Conservation (phyloP, 2,888 invertebrate species). For the Mesochorus sp. region DNA sequence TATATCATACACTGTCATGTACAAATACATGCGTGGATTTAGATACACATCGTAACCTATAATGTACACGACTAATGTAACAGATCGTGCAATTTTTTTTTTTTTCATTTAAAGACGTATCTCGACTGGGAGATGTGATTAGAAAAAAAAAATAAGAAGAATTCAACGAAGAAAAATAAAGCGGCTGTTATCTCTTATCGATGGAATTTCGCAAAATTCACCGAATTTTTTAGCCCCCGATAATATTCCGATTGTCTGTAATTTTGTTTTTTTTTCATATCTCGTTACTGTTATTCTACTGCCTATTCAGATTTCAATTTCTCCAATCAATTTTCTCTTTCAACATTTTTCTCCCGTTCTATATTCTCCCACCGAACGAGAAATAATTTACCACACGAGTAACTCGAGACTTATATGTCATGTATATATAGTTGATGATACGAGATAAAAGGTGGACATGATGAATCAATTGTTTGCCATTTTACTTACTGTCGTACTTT, state of each 20-base stretch:
- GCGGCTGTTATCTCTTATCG: background rate
- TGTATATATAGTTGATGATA: background rate
- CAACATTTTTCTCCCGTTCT: background rate
- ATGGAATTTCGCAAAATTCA: background rate
- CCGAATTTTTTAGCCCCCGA: background rate
- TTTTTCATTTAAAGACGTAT: background rate
- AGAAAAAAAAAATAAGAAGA: background rate
- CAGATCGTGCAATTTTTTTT: background rate
- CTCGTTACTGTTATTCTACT: no score
- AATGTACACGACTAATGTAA: background rate
- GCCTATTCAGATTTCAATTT: no score
- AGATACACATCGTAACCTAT: conserved; percentile 2
- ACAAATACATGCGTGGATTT: no score
- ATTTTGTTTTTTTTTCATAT: background rate
- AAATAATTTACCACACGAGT: background rate
- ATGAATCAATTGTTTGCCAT: conserved; percentile 7
- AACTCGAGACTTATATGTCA: background rate
- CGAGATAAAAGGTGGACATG: background rate
- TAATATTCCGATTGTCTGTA: background rate
- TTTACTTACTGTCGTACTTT: background rate
- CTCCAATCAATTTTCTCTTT: background rate
- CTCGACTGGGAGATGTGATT: background rate
- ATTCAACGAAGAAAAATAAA: background rate
- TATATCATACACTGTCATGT: conserved; percentile 1
- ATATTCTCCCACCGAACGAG: background rate